Base-by-base conservation (phyloP, 2,888 invertebrate genomes). In the Sminthurides aquaticus region DNA sequence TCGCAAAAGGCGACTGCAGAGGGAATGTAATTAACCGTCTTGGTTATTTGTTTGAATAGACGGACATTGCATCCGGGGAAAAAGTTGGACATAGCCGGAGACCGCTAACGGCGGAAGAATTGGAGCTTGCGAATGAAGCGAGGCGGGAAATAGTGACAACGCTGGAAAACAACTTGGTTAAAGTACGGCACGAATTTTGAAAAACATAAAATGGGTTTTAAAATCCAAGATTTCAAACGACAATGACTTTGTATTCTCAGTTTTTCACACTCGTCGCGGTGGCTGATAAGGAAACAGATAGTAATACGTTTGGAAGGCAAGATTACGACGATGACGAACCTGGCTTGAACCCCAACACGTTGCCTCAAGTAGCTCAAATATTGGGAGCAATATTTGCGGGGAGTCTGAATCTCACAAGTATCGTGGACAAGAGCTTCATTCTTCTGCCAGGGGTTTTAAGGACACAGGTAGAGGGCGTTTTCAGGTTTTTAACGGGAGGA, bases 281-380 rank as follows among this genome's bases (percentile, higher is more conserved):
- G 1, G 64, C 68, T 1, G 60, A 69, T n/a, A 65, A 64, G 15
- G 48, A 49, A 26, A 56, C 57, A 34, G 64, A 54, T 26, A 43
- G 55, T 3, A 43, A 24, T 2, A 26, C 56, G 20, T 34, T n/a
- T 15, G 26, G 56, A 8, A 58, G 54, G n/a, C 58, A 64, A 24
- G 69, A 65, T 15, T 69, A 70, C 2, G 63, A 65, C n/a, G 66
- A 49, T 15, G 68, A 57, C 3, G 52, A 49, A 1, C 60, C 64
- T 1, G 68, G 70, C 0, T 64, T 72, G 1, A 71, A 71, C 64
- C 74, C 74, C n/a, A 71, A 72, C 34, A 70, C 71, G 1, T 60
- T 74, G 2, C 74, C 74, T 15, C 74, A 75, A 68, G 74, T 75
- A 0, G 71, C 71, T 2, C 72, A 73, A 66, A 71, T 74, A 60